phyloP scores from a whole-genome alignment of 2,888 invertebrate genomes.

The Drosophila fulvimacula region DNA sequence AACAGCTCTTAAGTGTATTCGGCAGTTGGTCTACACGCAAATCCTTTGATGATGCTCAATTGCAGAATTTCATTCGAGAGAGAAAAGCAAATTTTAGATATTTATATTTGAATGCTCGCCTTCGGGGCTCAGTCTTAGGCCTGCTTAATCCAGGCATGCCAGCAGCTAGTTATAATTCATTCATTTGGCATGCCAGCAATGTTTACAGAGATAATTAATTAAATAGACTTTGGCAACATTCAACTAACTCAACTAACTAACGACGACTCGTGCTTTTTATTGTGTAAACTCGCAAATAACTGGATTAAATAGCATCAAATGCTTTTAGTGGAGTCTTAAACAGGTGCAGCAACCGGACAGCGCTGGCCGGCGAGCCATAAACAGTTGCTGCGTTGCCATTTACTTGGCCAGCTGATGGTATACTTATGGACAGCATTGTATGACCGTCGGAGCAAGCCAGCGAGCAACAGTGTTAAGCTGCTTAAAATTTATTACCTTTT shows the following conservation, averaged over 20 bases:
- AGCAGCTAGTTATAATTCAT: constrained; percentile 43
- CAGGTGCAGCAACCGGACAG: constrained; percentile 66
- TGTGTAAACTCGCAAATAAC: constrained; percentile 80
- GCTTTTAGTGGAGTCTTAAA: constrained; percentile 74
- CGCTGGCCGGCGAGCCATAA: constrained; percentile 25
- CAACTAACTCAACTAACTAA: constrained; percentile 52
- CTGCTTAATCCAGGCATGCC: constrained; percentile 11
- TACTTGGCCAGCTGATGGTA: constrained; percentile 36
- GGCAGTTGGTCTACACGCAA: constrained; percentile 16
- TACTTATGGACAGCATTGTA: constrained; percentile 55
- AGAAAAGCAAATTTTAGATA: constrained; percentile 4
- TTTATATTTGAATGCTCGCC: constrained; percentile 18
- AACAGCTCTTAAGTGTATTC: constrained; percentile 24
- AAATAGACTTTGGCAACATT: constrained; percentile 69
- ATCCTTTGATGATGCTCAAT: constrained; percentile 8
- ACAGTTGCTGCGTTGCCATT: constrained; percentile 29
- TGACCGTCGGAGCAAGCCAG: constrained; percentile 66
- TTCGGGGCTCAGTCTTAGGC: constrained; percentile 1
- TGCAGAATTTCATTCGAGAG: constrained; percentile 3
- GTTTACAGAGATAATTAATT: constrained; percentile 69
- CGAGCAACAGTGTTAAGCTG: constrained; percentile 80
- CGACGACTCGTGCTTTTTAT: constrained; percentile 69
- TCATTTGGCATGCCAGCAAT: constrained; percentile 58
- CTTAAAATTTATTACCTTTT: constrained; percentile 82
- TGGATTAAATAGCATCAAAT: constrained; percentile 79